Evolutionary conservation across 2,797 vertebrate species (phyloP).

Genomic region (Phrynocephalus guinanensis): DNA sequence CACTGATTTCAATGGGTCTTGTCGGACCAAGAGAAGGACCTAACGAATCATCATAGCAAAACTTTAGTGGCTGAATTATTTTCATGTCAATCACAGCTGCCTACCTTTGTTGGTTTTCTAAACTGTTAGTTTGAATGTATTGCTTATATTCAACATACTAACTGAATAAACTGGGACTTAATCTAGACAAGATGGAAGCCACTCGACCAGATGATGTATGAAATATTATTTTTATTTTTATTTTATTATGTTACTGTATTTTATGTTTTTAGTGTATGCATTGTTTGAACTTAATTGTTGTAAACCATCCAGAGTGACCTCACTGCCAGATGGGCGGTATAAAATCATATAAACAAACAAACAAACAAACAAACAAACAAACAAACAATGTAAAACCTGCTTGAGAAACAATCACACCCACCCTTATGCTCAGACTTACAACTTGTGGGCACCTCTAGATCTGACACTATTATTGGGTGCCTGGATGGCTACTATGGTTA

Average conservation of each 20-base stretch:
- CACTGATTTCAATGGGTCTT: background rate
- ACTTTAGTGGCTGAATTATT: background rate
- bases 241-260: too few species aligned
- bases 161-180: background rate
- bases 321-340: too few species aligned
- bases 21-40: background rate
- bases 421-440: too few species aligned
- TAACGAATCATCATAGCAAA: background rate
- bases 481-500: background rate
- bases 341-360: too few species aligned
- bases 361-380: too few species aligned
- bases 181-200: background rate
- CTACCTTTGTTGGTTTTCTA: background rate
- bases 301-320: too few species aligned
- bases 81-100: background rate
- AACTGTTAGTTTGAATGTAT: background rate
- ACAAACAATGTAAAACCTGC: too few species aligned
- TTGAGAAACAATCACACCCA: background rate
- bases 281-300: too few species aligned
- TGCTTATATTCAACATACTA: background rate
- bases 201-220: background rate
- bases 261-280: too few species aligned
- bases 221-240: too few species aligned
- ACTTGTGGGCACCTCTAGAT: too few species aligned
- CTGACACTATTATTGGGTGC: background rate